Evolutionary conservation across 2,797 vertebrate species (phyloP).

Genomic region (Cyprinella venusta): DNA sequence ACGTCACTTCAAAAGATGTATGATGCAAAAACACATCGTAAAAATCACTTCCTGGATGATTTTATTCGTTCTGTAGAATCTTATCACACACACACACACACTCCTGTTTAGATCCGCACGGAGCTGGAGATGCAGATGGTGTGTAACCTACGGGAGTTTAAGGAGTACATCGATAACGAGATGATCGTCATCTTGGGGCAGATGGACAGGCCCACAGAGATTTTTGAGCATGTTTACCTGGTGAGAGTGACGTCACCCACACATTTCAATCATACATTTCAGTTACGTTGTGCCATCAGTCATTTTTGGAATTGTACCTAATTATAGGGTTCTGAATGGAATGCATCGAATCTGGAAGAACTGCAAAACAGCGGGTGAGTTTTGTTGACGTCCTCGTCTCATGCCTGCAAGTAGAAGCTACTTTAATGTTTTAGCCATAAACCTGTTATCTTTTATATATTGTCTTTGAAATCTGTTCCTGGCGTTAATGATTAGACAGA

Average conservation of each 20-base stretch:
- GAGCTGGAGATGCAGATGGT: constrained; percentile 99
- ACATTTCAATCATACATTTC: constrained; percentile 2
- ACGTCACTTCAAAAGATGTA: constrained; percentile 97
- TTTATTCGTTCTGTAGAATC: neutral
- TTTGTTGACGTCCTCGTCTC: neutral
- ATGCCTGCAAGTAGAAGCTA: neutral
- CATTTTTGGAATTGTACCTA: neutral
- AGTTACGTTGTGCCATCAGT: neutral
- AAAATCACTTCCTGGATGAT: neutral
- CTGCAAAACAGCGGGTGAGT: constrained; percentile 96
- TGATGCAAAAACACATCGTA: constrained; percentile 49
- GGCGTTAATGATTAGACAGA: constrained; percentile 16
- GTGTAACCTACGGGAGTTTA: constrained; percentile 95
- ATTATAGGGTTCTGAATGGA: constrained; percentile 95
- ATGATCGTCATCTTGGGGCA: constrained; percentile 98
- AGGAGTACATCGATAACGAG: constrained; percentile 98
- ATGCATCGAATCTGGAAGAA: constrained; percentile 96
- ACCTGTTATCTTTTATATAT: constrained; percentile 5
- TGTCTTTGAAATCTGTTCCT: neutral
- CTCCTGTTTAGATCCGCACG: constrained; percentile 85
- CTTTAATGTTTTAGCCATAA: neutral
- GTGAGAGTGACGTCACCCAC: constrained; percentile 71
- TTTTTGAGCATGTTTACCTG: constrained; percentile 97
- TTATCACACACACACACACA: neutral
- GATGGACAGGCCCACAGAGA: constrained; percentile 98